Base-by-base conservation (phyloP, 1,140 invertebrate genomes). In the Episyrphus balteatus region DNA sequence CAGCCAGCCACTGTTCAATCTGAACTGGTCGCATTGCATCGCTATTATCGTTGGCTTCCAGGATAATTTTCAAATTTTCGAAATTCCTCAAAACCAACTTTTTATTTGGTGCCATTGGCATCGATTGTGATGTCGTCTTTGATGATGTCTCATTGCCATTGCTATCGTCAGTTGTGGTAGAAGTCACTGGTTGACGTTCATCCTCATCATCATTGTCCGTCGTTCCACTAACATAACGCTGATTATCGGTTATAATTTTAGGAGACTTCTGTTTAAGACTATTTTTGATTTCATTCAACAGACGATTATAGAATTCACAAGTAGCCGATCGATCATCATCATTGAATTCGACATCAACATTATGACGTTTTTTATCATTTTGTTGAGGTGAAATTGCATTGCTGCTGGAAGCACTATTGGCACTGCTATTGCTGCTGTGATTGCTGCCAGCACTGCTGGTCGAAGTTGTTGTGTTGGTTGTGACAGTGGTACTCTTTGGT, bases 1-100 rank as follows among this genome's bases (percentile, higher is more conserved):
- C 72, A 9, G 69, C 66, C 26, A 77, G 54, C 75, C 74, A 77
- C 34, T 77, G 73, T 19, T 76, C 74, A 11, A 77, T 72, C 50
- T 76, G 75, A 12, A 73, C 70, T 11, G 75, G 73, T 53, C 66
- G 58, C 48, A 62, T 62, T 0, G 55, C 46, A 26, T 64, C 59
- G 21, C 61, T 61, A 13, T 63, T 55, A 9, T 59, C 57, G 19
- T 62, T 59, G 3, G 59, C 58, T 47, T 63, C 58, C 2, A 67
- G 34, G 7, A 63, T 53, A 18, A 67, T 61, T 40, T 61, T 58
- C 0, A 67, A 46, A 44, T 67, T 67, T 53, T 66, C 60, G 36
- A 67, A 62, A 49, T 67, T 67, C 42, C 66, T 68, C 2, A 68
- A 30, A 2, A 68, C 49, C 8, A 68, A 47, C 46, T 58, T 57